phyloP scores from a whole-genome alignment of 1,140 invertebrate genomes.

The Heterodera schachtii region DNA sequence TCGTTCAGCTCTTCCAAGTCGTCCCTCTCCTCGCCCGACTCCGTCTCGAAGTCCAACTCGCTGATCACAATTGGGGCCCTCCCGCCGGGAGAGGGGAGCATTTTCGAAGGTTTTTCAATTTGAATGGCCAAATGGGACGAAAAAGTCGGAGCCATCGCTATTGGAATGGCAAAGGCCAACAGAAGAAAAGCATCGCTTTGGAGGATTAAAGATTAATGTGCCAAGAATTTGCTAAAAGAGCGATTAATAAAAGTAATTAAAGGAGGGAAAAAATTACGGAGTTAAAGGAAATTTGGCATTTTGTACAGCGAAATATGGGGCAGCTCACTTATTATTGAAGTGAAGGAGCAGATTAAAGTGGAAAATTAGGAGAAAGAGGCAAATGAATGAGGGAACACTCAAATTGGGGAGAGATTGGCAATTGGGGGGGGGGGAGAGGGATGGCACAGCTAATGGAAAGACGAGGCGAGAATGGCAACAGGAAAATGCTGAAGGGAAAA shows the following conservation, averaged over 20 bases:
- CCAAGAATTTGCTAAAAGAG: background rate
- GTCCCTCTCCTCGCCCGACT: background rate
- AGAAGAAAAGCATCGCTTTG: background rate
- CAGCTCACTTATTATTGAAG: too few species aligned
- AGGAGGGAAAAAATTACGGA: background rate
- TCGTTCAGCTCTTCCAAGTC: slow-evolving; percentile 23
- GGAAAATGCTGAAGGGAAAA: background rate
- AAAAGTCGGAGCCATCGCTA: background rate
- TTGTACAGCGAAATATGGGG: too few species aligned
- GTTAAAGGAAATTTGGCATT: too few species aligned
- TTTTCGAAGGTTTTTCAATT: background rate
- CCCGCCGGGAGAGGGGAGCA: background rate
- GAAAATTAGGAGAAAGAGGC: background rate
- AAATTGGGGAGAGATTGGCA: background rate
- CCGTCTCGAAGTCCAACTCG: background rate
- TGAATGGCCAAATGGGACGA: background rate
- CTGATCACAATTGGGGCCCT: slow-evolving; percentile 7
- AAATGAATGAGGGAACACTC: background rate
- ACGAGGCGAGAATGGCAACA: background rate
- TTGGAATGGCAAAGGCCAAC: background rate
- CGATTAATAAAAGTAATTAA: background rate
- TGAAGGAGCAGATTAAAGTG: too few species aligned
- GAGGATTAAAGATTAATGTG: background rate
- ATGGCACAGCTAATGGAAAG: background rate
- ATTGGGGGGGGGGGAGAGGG: too few species aligned